phyloP scores from a whole-genome alignment of 2,888 invertebrate genomes.

The Archips crataeganus region DNA sequence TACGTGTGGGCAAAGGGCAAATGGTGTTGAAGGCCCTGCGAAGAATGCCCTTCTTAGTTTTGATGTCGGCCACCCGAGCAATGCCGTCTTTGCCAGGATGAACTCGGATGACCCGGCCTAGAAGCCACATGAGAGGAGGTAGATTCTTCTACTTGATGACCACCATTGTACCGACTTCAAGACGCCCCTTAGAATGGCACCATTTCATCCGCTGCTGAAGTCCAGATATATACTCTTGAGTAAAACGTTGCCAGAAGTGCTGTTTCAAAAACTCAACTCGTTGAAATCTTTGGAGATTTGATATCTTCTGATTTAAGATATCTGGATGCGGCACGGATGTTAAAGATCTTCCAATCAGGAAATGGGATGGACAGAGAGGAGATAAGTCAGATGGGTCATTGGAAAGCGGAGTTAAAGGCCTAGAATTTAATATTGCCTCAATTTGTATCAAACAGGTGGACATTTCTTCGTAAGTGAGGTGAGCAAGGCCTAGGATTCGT shows the following conservation, averaged over 20 bases:
- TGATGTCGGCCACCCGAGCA: no score
- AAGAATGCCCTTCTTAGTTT: background rate
- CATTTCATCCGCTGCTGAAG: no score
- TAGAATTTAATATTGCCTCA: constrained; percentile 34
- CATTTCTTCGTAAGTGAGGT: constrained; percentile 39
- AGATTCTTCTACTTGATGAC: no score
- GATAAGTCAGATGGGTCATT: constrained; percentile 17
- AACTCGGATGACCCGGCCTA: no score
- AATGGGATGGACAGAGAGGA: constrained; percentile 5
- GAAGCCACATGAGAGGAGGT: no score
- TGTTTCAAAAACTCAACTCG: constrained; percentile 27
- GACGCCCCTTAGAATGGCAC: no score
- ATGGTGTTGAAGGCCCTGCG: no score
- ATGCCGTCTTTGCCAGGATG: no score
- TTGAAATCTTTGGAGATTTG: constrained; percentile 12
- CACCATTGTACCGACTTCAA: no score
- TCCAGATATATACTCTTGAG: constrained; percentile 24
- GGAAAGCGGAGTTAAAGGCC: constrained; percentile 35
- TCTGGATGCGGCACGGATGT: constrained; percentile 1
- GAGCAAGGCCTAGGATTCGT: constrained; percentile 9
- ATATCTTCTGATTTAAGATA: background rate
- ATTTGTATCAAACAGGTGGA: constrained; percentile 27
- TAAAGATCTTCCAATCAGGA: constrained; percentile 17
- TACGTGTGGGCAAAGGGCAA: no score
- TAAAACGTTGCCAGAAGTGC: constrained; percentile 35